Conservation (phyloP, 2,888 invertebrate species). For the Chamaedrilus cognettii region DNA sequence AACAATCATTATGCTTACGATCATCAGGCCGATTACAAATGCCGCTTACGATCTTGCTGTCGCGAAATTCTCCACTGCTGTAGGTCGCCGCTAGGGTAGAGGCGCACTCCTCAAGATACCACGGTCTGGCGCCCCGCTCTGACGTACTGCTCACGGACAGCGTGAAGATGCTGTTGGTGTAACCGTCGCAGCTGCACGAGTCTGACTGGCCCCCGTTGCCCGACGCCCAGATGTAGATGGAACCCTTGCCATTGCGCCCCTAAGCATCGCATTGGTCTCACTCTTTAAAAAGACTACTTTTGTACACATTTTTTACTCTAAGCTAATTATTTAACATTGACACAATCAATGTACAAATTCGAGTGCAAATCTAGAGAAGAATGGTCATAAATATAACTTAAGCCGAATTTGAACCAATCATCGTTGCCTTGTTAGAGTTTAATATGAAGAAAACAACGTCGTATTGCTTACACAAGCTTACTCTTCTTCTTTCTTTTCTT, state of each 20-base stretch:
- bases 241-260: conserved; percentile 92
- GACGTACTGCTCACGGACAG: conserved; percentile 87
- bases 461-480: too few species aligned
- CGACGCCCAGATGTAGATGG: conserved; percentile 99
- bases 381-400: too few species aligned
- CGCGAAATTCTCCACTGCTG: conserved; percentile 88
- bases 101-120: conserved; percentile 97
- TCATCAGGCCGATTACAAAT: too few species aligned
- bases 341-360: too few species aligned
- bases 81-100: conserved; percentile 98
- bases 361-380: too few species aligned
- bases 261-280: conserved; percentile 49
- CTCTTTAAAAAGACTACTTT: background rate
- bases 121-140: conserved; percentile 72
- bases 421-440: too few species aligned
- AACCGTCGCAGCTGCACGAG: conserved; percentile 99
- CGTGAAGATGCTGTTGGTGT: conserved; percentile 99
- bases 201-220: conserved; percentile 89
- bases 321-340: too few species aligned
- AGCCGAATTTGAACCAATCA: too few species aligned
- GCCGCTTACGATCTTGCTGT: conserved; percentile 64
- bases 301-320: too few species aligned
- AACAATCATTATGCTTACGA: too few species aligned
- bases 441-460: too few species aligned
- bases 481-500: too few species aligned